These are phyloP conservation scores for Marisa cornuarietis DNA, from an alignment of 1,140 invertebrate species.

Conservation along the genomic window DNA sequence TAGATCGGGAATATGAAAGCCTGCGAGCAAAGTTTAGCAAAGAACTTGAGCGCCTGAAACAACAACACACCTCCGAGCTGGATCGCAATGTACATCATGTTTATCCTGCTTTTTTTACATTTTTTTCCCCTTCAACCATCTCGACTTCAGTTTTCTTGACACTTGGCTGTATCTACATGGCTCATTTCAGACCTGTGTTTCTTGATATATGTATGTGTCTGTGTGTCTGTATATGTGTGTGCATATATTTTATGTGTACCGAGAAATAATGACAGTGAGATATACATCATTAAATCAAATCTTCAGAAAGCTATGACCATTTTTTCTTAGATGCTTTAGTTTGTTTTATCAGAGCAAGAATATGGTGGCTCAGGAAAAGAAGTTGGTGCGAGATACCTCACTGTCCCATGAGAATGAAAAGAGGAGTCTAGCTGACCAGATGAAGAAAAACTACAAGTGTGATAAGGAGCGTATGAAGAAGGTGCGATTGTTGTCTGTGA, in stretches of 20 bases:
- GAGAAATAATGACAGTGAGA: conserved; percentile 72
- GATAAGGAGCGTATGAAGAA: conserved; percentile 94
- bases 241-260: no score
- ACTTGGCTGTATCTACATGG: conserved; percentile 76
- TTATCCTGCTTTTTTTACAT: no score
- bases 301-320: no score
- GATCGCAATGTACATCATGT: conserved; percentile 67
- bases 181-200: not conserved
- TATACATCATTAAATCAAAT: no score
- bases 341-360: conserved; percentile 74
- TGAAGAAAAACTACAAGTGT: conserved; percentile 97
- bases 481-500: conserved; percentile 43
- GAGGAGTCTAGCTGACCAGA: conserved; percentile 87
- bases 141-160: conserved; percentile 66
- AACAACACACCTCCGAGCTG: conserved; percentile 87
- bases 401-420: conserved; percentile 88
- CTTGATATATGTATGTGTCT: not conserved
- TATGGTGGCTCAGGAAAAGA: conserved; percentile 82
- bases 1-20: conserved; percentile 97
- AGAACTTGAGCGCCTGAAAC: conserved; percentile 68
- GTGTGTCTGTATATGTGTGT: no score
- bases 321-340: no score
- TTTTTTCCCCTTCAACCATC: no score
- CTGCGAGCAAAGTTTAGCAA: conserved; percentile 89
- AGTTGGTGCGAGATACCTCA: conserved; percentile 91